These are phyloP conservation scores for Cyphomyrmex costatus DNA, from an alignment of 1,140 invertebrate genomes.

Conservation along the genomic window DNA sequence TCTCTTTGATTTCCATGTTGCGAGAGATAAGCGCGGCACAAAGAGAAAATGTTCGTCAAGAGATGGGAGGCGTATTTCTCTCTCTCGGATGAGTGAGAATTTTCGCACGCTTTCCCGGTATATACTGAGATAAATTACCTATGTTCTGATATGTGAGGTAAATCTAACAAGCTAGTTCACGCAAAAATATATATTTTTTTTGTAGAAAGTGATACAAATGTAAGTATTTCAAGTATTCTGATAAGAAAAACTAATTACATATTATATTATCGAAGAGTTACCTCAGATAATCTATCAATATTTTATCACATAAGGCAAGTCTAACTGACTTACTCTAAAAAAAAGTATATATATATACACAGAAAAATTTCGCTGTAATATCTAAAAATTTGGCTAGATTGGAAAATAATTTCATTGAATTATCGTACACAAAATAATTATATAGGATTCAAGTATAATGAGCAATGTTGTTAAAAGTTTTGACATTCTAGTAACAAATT, in stretches of 20 bases:
- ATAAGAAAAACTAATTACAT: too few species aligned
- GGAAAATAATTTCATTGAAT: too few species aligned
- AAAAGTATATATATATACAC: background rate
- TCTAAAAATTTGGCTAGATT: too few species aligned
- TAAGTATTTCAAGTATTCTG: too few species aligned
- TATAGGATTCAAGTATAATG: too few species aligned
- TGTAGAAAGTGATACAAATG: background rate
- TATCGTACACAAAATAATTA: too few species aligned
- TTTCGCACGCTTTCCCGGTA: background rate
- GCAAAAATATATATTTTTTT: background rate
- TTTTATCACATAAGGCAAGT: background rate
- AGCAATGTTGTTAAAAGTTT: too few species aligned
- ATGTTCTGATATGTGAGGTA: background rate
- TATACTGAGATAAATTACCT: conserved; percentile 18
- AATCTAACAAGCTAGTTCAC: background rate
- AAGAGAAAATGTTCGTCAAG: conserved; percentile 40
- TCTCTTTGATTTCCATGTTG: conserved; percentile 50
- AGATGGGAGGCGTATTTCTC: conserved; percentile 13
- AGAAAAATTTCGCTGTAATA: too few species aligned
- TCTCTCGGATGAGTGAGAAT: conserved; percentile 35
- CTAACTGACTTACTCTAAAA: background rate
- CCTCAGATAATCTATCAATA: background rate
- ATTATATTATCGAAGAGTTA: too few species aligned
- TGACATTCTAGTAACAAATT: too few species aligned
- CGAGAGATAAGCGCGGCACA: conserved; percentile 37